Evolutionary conservation across 1,140 invertebrate genomes (phyloP), one percentile per base, ranked within the genome.

Genomic region (Bombus waltoni): DNA sequence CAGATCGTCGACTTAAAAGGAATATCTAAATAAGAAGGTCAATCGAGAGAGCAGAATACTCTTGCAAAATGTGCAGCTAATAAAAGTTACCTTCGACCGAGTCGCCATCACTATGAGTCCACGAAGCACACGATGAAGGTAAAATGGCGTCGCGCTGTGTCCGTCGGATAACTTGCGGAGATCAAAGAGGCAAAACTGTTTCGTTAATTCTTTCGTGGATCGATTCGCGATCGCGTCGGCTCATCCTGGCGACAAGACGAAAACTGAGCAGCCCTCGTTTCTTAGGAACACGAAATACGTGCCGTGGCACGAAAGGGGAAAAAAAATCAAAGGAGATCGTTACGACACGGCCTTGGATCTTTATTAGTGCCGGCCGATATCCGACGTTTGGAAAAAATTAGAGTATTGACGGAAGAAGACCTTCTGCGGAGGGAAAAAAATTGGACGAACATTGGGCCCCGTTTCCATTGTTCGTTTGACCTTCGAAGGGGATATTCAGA

Each of bases 321-420:
- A 88, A 83, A 85, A 78, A 79, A 88, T 78, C 71, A 79, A 87
- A 71, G 85, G 35, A 81, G 88, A 82, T 85, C 82, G 74, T 88
- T 91, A 87, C 83, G 90, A 90, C 81, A 91, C 86, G 92, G 86
- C 94, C 94, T 95, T 95, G 94, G 87, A 90, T 89, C 85, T 87
- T 89, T 83, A 91, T 94, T 93, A 92, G 92, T 88, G 76, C 91
- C 91, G 90, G 86, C 79, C 90, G 89, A 90, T 88, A 90, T 71
- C 74, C 71, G 70, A 10, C 18, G 59, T 71, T 57, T 38, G 77
- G 83, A 94, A 94, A 95, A 95, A 95, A 95, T 94, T 94, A 92
- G 94, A 94, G 94, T 94, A 95, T 95, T 94, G 93, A 91, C 92
- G 93, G 93, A 94, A 94, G 94, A 79, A 90, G 91, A 92, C 87